Base-by-base conservation (phyloP, 2,113 vertebrate genomes). In the Agelaius phoeniceus region DNA sequence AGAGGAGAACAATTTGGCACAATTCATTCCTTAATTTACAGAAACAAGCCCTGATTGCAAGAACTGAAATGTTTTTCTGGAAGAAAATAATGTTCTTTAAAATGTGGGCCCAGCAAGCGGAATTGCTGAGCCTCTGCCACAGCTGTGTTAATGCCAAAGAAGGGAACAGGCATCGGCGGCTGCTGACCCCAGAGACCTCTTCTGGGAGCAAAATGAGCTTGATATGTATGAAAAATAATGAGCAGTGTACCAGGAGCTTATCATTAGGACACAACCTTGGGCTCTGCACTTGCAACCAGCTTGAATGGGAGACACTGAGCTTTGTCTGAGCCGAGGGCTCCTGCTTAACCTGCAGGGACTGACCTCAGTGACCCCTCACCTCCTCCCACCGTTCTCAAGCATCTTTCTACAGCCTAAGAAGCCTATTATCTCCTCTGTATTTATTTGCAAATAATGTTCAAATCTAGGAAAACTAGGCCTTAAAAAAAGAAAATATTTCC, bases 11-110 rank as follows among this genome's bases (percentile, higher is more conserved):
- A 82, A 93, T 97, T 97, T 97, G 96, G 97, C 93, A 95, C 91
- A 93, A 86, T 92, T 93, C 95, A 93, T 87, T 88, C 89, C 92
- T 96, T 98, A 95, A 98, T 98, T 97, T 97, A 97, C 94, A 96
- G 66, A 94, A 96, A 94, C 4, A 77, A 94, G 97, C 93, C 67
- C 80, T 80, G 96, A 93, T 96, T 76, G 88, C 92, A 93, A 88
- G 82, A 95, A 90, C 84, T 43, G 91, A 78, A 89, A 87, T 33
- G 54, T 72, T 80, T 96, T 97, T 94, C 84, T 95, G 93, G 74
- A 83, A 95, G 91, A 94, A 96, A 97, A 91, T 72, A 85, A 74
- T 16, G 27, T 88, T 88, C 92, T 95, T 90, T 77, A 77, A 93
- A 95, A 91, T 35, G 76, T 35, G 74, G 87, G 80, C 65, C 20